These are phyloP conservation scores for Chloroclystis v-ata DNA, from an alignment of 2,888 invertebrate genomes.

Conservation along the genomic window DNA sequence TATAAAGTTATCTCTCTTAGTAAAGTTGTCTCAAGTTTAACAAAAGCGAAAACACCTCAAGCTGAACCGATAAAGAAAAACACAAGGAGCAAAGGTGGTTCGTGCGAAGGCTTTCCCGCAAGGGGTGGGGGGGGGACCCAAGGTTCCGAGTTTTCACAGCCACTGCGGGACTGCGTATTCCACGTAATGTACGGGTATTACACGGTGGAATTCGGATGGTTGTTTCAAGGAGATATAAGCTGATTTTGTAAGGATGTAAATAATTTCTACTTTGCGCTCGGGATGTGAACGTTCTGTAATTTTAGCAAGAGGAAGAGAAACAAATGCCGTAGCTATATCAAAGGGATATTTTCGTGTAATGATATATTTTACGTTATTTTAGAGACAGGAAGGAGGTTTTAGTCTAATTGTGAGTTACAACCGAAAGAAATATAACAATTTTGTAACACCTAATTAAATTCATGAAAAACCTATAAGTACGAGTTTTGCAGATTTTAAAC, in stretches of 20 bases:
- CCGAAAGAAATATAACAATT: too few species aligned
- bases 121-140: slow-evolving; percentile 32
- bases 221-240: not conserved
- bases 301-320: too few species aligned
- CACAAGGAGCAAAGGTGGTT: slow-evolving; percentile 51
- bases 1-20: too few species aligned
- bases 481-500: too few species aligned
- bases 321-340: too few species aligned
- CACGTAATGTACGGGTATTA: slow-evolving; percentile 35
- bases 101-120: slow-evolving; percentile 26
- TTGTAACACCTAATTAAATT: too few species aligned
- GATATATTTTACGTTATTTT: too few species aligned
- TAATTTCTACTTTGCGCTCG: not conserved
- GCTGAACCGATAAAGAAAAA: slow-evolving; percentile 26
- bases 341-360: too few species aligned
- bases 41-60: slow-evolving; percentile 22
- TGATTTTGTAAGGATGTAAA: not conserved
- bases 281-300: not conserved
- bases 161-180: slow-evolving; percentile 70
- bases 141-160: slow-evolving; percentile 54
- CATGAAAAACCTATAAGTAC: too few species aligned
- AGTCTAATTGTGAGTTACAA: too few species aligned
- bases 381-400: too few species aligned
- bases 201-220: not conserved
- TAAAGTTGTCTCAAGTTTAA: slow-evolving; percentile 6